Base-by-base conservation (phyloP, 2,888 invertebrate genomes). In the Chironomus riparius region DNA sequence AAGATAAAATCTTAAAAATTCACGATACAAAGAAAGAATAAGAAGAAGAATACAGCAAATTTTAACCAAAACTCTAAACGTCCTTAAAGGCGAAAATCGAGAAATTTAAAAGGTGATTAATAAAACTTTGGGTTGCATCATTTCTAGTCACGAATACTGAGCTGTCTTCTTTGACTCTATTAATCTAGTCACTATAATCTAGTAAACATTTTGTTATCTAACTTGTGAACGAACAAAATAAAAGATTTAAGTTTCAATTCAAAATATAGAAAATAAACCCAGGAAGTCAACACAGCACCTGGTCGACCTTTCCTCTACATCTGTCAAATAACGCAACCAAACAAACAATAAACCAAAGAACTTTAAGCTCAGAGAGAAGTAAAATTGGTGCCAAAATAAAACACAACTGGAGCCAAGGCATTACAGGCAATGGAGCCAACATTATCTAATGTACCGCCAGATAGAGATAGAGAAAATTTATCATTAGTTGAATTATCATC, bases 381-480 rank as follows among this genome's bases (percentile, higher is more conserved):
- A 69, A 76, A 77, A 62, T 76, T 77, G 73, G 77, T 77, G 77
- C 77, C 78, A 77, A 76, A 77, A 75, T 74, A 38, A 38, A 78
- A 78, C 69, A 62, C 61, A 50, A 73, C 73, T 79, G 79, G 79
- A 78, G 79, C 80, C 78, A 78, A 56, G 80, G 80, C 65, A 65
- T 22, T 15, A 7, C 22, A 61, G 81, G 83, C 80, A 81, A 84
- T 84, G 84, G 83, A 84, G 81, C 82, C 83, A 78, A 80, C 82
- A 79, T 47, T 24, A 56, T 50, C 72, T 7, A 72, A 72, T 73
- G 77, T 81, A 77, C 82, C 82, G 79, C 81, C 82, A 79, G 82
- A 83, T 78, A 82, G 80, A 81, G 82, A 83, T 79, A 79, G 80
- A 78, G 81, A 82, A 78, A 78, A 81, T 79, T 79, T 80, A 78